Conservation (phyloP, 2,888 invertebrate species). For the Nudaria mundana region DNA sequence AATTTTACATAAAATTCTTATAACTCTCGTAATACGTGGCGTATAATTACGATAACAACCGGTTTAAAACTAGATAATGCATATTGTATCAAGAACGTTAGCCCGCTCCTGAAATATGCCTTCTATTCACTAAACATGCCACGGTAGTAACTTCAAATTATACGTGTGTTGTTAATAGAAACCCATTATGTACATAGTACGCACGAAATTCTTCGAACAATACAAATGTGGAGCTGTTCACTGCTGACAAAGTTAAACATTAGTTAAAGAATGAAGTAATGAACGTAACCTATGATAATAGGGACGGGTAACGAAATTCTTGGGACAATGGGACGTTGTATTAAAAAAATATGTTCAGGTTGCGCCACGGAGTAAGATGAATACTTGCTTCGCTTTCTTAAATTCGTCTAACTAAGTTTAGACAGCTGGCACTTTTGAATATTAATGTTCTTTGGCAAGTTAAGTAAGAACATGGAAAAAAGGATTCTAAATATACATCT, state of each 20-base stretch:
- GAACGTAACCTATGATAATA: slow-evolving; percentile 36
- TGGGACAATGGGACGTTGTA: slow-evolving; percentile 33
- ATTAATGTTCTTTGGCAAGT: too few species aligned
- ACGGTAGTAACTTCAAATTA: slow-evolving; percentile 6
- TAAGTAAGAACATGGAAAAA: too few species aligned
- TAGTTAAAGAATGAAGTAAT: slow-evolving; percentile 35
- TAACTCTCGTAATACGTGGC: too few species aligned
- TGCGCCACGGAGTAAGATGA: slow-evolving; percentile 3
- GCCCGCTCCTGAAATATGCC: neutral
- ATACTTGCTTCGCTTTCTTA: too few species aligned
- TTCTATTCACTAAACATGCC: slow-evolving; percentile 5
- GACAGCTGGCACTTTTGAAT: too few species aligned
- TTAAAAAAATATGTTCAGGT: slow-evolving; percentile 14
- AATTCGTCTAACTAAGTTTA: too few species aligned
- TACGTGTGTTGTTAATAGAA: slow-evolving; percentile 9
- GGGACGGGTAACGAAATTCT: slow-evolving; percentile 36
- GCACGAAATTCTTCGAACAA: slow-evolving; percentile 42
- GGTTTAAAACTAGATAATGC: neutral
- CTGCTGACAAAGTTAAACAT: slow-evolving; percentile 33
- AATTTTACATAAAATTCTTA: too few species aligned
- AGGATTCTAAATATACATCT: too few species aligned
- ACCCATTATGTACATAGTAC: slow-evolving; percentile 15
- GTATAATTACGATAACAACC: too few species aligned
- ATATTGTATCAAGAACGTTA: too few species aligned
- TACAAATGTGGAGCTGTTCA: slow-evolving; percentile 22